Evolutionary conservation across 2,113 vertebrate species (phyloP).

Genomic region (Sphyrna mokarran): DNA sequence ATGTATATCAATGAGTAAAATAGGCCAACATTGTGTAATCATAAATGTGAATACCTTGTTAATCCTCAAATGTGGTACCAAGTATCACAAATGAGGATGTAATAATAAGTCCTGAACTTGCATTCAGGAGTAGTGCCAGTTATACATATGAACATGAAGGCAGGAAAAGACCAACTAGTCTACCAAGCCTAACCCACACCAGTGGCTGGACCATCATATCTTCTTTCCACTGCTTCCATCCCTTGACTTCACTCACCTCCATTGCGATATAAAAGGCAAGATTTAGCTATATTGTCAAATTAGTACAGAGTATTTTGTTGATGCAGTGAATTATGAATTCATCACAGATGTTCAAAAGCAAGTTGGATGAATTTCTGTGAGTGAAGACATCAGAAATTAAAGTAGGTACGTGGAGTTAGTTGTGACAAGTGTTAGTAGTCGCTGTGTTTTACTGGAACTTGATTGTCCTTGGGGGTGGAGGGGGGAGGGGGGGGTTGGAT

Average conservation of each 20-base stretch:
- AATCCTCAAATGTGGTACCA: neutral
- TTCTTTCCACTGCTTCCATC: no score
- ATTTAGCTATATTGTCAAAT: neutral
- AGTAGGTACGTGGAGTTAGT: neutral
- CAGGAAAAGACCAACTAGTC: neutral
- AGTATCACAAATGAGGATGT: neutral
- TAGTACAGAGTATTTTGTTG: neutral
- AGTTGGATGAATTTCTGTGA: neutral
- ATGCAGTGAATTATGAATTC: neutral
- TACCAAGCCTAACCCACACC: neutral
- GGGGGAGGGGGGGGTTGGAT: neutral
- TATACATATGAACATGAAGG: neutral
- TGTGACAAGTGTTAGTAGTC: neutral
- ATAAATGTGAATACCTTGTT: neutral
- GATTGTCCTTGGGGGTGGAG: no score
- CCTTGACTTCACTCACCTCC: neutral
- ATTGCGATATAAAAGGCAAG: neutral
- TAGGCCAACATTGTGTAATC: neutral
- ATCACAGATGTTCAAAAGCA: neutral
- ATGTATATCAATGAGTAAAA: neutral
- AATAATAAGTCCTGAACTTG: neutral
- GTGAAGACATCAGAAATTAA: neutral
- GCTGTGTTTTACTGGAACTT: neutral
- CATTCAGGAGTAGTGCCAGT: neutral
- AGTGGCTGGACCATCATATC: neutral